These are phyloP conservation scores for Fulica atra DNA, from an alignment of 2,113 vertebrate species.

Conservation along the genomic window DNA sequence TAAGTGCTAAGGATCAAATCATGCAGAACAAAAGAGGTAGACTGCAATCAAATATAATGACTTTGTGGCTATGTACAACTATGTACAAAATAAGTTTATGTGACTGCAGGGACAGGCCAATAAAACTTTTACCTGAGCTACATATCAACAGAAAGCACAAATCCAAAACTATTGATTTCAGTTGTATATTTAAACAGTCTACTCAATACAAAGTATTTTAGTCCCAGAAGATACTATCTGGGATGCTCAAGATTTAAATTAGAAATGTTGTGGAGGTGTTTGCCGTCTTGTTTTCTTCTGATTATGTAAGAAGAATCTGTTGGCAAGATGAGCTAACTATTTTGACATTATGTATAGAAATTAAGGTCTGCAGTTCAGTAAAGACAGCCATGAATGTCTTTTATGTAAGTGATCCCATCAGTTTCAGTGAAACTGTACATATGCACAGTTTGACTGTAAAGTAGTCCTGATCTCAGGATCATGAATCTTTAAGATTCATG, in stretches of 20 bases:
- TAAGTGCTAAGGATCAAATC: slow-evolving; percentile 16
- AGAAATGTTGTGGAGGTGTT: neutral
- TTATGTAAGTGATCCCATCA: neutral
- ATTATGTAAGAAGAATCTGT: slow-evolving; percentile 50
- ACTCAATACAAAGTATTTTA: neutral
- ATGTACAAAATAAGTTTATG: neutral
- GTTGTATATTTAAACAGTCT: neutral
- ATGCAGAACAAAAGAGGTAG: neutral
- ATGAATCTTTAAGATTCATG: neutral
- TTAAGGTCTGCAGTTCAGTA: neutral
- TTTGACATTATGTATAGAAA: neutral
- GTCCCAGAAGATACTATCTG: neutral
- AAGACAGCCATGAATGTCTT: neutral
- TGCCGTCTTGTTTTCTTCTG: slow-evolving; percentile 5
- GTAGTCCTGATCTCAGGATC: neutral
- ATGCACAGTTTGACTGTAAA: neutral
- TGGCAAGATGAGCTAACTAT: slow-evolving; percentile 1
- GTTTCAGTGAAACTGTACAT: neutral
- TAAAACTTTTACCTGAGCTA: neutral
- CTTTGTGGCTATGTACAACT: neutral
- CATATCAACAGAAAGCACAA: neutral
- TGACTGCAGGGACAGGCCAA: neutral
- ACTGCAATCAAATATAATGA: slow-evolving; percentile 19
- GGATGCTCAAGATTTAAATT: neutral
- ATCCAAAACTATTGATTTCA: neutral